Percentiles rank a stretch among this genome's conserved stretches.
Conservation (phyloP, 2,113 vertebrate genomes). For the Proterorhinus semilunaris region DNA sequence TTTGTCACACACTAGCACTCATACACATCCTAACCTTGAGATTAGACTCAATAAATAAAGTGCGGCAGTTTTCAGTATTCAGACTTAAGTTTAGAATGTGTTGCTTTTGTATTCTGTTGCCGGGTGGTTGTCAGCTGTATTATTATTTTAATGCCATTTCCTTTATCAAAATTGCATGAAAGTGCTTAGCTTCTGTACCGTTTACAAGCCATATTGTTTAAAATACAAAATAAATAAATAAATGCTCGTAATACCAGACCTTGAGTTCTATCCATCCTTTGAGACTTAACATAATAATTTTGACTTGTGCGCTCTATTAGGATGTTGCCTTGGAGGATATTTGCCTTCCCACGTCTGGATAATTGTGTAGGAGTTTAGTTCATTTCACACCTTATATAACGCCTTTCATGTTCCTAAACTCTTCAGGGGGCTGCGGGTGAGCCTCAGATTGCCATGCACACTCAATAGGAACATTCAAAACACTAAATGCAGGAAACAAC, state of each 20-base stretch:
- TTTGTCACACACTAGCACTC: too few relatives aligned
- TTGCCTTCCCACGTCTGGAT: slow-evolving; percentile 1
- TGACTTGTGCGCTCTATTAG: not conserved
- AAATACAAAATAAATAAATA: not conserved
- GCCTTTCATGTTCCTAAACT: slow-evolving; percentile 43
- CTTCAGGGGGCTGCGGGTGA: slow-evolving; percentile 40
- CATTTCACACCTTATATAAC: slow-evolving; percentile 7
- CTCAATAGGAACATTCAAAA: slow-evolving; percentile 1
- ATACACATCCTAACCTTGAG: too few relatives aligned
- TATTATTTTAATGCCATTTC: not conserved
- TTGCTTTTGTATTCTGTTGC: too few relatives aligned
- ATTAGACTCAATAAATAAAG: too few relatives aligned
- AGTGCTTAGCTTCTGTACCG: not conserved
- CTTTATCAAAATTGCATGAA: not conserved
- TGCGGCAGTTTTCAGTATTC: too few relatives aligned
- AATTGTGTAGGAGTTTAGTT: slow-evolving; percentile 3
- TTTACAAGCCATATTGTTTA: not conserved
- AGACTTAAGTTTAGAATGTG: too few relatives aligned
- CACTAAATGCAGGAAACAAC: slow-evolving; percentile 16
- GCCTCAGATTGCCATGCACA: slow-evolving; percentile 40
- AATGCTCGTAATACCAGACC: not conserved
- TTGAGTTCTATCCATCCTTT: not conserved
- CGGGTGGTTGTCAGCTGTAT: too few relatives aligned
- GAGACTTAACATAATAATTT: slow-evolving; percentile 5
- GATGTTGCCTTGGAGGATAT: slow-evolving; percentile 7